Conservation (phyloP, 2,797 vertebrate genomes). For the Podarcis lilfordi region DNA sequence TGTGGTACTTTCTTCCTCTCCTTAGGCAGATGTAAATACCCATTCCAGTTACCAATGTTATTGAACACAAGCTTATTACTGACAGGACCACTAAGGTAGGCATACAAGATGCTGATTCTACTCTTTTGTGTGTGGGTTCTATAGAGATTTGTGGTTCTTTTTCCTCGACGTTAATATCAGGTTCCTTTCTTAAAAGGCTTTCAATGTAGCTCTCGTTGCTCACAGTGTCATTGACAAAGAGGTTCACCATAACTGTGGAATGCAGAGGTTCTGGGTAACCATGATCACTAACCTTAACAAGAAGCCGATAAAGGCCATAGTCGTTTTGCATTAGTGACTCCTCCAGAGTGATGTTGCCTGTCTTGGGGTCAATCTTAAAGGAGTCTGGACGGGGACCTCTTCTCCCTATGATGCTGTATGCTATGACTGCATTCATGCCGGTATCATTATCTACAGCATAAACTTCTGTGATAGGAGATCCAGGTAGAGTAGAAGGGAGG, state of each 20-base stretch:
- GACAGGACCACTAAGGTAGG: conserved; percentile 89
- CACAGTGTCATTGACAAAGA: conserved; percentile 97
- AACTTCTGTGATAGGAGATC: conserved; percentile 95
- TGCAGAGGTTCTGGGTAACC: conserved; percentile 95
- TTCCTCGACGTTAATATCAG: conserved; percentile 91
- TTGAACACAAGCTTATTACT: conserved; percentile 87
- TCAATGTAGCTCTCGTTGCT: conserved; percentile 97
- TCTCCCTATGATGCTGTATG: conserved; percentile 95
- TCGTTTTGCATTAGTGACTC: conserved; percentile 88
- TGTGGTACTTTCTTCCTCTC: conserved; percentile 85
- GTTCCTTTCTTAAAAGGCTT: conserved; percentile 89
- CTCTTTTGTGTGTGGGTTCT: conserved; percentile 81
- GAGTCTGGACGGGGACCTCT: conserved; percentile 92
- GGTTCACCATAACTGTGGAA: conserved; percentile 94
- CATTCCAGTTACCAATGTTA: conserved; percentile 87
- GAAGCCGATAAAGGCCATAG: conserved; percentile 92
- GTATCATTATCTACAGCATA: conserved; percentile 98
- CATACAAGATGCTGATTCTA: conserved; percentile 85
- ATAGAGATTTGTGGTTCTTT: conserved; percentile 85
- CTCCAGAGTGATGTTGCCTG: conserved; percentile 96
- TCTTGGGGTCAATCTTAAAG: conserved; percentile 93
- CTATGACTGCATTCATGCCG: conserved; percentile 98
- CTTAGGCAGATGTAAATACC: conserved; percentile 90
- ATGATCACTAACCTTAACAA: conserved; percentile 96
- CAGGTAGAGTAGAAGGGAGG: conserved; percentile 91